Base-by-base conservation (phyloP, 2,797 vertebrate species). In the Sebastes umbrosus region DNA sequence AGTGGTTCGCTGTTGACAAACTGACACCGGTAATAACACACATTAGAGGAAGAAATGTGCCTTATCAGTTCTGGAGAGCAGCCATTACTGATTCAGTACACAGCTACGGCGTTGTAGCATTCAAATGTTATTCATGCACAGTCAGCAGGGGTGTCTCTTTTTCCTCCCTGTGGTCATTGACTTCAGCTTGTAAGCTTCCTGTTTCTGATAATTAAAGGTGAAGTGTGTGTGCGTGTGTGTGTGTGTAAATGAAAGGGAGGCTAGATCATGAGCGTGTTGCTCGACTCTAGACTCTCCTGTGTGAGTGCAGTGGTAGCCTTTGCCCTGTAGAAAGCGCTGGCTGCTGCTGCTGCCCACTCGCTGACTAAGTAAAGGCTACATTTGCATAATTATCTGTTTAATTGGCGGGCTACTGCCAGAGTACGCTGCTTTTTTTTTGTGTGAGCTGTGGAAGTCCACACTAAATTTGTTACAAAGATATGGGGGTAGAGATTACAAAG, bases 371-470 rank as follows among this genome's bases (percentile, higher is more conserved):
- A 96, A 96, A 96, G 95, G 95, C 95, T 94, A 95, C 94, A 95
- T 96, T 96, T 95, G 94, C 95, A 96, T 96, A 96, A 96, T 96
- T 94, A 94, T 95, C 94, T 92, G 84, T 95, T 95, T 96, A 96
- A 96, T 96, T 96, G 96, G 90, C 80, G 86, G 85, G 88, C 88
- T 84, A 67, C 80, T 91, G 93, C 93, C 92, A 91, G 84, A 93
- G 90, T 84, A 86, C 43, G 70, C 46, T 50, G 84, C 64, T 85
- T 88, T 83, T 80, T 94, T 80, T 94, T 93, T 93, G 88, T 93
- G 89, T 87, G 83, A 92, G 86, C 90, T 85, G 88, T 82, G 90
- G 90, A 94, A 94, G 91, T 94, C 93, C 86, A 84, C 87, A 84
- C 75, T 88, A 92, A 93, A 93, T 94, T 92, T 93, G 91, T 93